These are phyloP conservation scores for Gobio occitaniae DNA, from an alignment of 2,797 vertebrate species.

Conservation along the genomic window DNA sequence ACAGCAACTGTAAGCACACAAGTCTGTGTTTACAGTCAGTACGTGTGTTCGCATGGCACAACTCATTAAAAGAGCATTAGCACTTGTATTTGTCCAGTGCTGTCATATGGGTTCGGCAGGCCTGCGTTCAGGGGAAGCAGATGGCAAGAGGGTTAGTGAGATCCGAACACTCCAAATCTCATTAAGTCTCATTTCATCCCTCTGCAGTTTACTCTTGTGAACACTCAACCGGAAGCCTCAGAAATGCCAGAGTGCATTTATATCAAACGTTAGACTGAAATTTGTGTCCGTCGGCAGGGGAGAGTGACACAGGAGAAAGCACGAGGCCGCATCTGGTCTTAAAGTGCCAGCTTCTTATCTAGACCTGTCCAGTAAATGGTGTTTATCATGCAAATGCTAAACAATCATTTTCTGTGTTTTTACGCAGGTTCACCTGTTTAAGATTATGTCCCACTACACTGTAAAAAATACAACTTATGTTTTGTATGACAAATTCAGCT, in stretches of 20 bases:
- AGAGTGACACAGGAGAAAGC: slow-evolving; percentile 30
- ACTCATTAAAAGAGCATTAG: slow-evolving; percentile 61
- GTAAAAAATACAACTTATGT: too few relatives aligned
- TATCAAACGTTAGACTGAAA: slow-evolving; percentile 51
- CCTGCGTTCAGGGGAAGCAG: slow-evolving; percentile 47
- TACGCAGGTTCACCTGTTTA: background rate
- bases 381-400: slow-evolving; percentile 33
- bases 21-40: slow-evolving; percentile 43
- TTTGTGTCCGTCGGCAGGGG: slow-evolving; percentile 28
- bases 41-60: slow-evolving; percentile 48
- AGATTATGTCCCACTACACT: background rate
- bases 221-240: slow-evolving; percentile 33
- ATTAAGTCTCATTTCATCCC: slow-evolving; percentile 62
- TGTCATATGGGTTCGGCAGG: slow-evolving; percentile 45
- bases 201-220: slow-evolving; percentile 54
- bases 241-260: slow-evolving; percentile 55
- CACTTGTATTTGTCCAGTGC: slow-evolving; percentile 54
- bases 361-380: slow-evolving; percentile 18
- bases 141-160: slow-evolving; percentile 41
- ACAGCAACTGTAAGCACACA: background rate
- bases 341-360: background rate
- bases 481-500: too few relatives aligned
- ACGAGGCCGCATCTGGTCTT: slow-evolving; percentile 4
- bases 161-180: slow-evolving; percentile 56
- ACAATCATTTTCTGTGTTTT: background rate